Conservation (phyloP, 2,888 invertebrate genomes). For the Thumatha senex region DNA sequence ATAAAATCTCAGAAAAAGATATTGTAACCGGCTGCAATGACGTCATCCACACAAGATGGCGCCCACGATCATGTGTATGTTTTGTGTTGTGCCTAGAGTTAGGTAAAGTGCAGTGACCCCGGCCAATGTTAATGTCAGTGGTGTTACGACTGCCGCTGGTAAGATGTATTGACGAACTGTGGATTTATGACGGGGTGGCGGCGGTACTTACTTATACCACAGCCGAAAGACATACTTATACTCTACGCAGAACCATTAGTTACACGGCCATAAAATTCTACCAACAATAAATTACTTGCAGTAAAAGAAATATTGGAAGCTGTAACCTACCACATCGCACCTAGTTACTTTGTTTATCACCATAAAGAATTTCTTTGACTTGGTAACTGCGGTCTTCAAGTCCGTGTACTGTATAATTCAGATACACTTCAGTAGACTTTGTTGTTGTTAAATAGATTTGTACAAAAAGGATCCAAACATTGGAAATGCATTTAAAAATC, state of each 20-base stretch:
- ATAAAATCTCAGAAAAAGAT: slow-evolving; percentile 37
- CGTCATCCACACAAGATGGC: slow-evolving; percentile 60
- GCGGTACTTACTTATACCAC: slow-evolving; percentile 10
- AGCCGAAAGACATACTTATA: too few species aligned
- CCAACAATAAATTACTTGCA: slow-evolving; percentile 5
- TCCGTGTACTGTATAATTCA: slow-evolving; percentile 1
- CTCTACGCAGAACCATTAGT: slow-evolving; percentile 11
- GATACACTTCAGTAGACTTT: neutral
- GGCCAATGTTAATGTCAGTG: slow-evolving; percentile 71
- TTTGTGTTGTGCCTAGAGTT: slow-evolving; percentile 52
- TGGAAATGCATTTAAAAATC: too few species aligned
- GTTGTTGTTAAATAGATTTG: too few species aligned
- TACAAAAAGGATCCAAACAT: too few species aligned
- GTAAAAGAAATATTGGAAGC: neutral
- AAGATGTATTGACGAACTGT: slow-evolving; percentile 41
- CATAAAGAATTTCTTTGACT: neutral
- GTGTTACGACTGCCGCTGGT: slow-evolving; percentile 42
- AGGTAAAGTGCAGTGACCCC: slow-evolving; percentile 68
- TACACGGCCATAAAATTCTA: slow-evolving; percentile 6
- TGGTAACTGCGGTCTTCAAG: neutral
- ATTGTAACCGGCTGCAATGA: slow-evolving; percentile 45
- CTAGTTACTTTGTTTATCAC: neutral
- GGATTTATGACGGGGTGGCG: slow-evolving; percentile 24
- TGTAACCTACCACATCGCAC: neutral
- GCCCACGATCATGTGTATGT: slow-evolving; percentile 50